Conservation (phyloP, 2,113 vertebrate species). For the Vulpes vulpes region DNA sequence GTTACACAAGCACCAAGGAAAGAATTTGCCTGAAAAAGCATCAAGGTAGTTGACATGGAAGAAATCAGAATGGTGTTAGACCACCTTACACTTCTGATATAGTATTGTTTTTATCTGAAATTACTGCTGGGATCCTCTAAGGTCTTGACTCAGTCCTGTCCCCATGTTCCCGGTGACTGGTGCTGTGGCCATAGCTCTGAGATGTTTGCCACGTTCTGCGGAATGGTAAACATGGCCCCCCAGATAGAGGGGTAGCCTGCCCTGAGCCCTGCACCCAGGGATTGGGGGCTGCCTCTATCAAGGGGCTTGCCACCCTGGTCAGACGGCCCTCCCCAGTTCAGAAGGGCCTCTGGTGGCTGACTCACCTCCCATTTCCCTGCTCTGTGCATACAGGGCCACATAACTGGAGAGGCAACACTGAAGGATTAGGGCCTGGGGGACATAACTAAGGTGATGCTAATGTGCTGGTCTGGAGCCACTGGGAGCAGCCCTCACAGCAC, state of each 20-base stretch:
- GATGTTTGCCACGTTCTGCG: fast-evolving
- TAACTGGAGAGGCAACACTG: background rate
- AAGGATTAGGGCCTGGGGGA: background rate
- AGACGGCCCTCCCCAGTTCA: fast-evolving
- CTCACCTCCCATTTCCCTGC: background rate
- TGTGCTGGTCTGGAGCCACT: background rate
- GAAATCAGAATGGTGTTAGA: background rate
- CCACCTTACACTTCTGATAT: fast-evolving
- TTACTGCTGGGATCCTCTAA: background rate
- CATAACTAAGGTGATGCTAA: background rate
- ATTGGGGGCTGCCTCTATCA: background rate
- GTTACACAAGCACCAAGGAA: background rate
- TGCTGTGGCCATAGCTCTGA: background rate
- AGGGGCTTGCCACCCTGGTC: fast-evolving
- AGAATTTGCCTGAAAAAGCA: background rate
- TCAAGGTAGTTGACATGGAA: background rate
- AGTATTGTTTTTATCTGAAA: background rate
- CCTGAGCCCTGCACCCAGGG: background rate
- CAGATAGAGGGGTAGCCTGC: background rate
- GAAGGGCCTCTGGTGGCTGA: background rate
- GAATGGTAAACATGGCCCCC: background rate
- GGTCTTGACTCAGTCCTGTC: background rate
- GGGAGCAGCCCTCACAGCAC: background rate
- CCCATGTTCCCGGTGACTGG: too few species aligned
- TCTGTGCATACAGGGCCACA: background rate